Evolutionary conservation across 1,140 invertebrate species (phyloP).

Genomic region (Globodera rostochiensis): DNA sequence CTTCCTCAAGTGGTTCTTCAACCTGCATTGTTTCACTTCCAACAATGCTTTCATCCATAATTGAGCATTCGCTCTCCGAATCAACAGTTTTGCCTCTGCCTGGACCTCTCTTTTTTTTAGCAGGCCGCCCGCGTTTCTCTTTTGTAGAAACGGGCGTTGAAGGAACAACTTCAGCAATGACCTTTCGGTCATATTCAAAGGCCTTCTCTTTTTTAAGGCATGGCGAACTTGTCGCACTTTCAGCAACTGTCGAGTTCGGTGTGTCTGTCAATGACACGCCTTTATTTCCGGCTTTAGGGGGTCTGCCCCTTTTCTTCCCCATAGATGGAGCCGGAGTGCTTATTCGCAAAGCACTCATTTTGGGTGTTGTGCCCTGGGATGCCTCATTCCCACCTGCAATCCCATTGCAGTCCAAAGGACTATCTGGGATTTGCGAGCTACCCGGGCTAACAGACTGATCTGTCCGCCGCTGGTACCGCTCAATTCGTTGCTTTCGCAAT

Average conservation of each 20-base stretch:
- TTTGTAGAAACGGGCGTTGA: too few relatives aligned
- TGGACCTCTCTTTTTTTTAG: too few relatives aligned
- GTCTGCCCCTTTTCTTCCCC: not conserved
- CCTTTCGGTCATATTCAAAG: too few relatives aligned
- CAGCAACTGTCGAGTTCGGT: too few relatives aligned
- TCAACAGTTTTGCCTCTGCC: too few relatives aligned
- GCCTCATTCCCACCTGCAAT: not conserved
- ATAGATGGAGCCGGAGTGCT: not conserved
- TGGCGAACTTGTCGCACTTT: too few relatives aligned
- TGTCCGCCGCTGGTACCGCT: not conserved
- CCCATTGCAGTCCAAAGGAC: too few relatives aligned
- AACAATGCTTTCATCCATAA: not conserved
- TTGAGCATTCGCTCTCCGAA: not conserved
- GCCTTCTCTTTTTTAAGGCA: too few relatives aligned
- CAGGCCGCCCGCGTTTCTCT: too few relatives aligned
- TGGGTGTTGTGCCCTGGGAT: not conserved
- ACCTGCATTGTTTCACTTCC: not conserved
- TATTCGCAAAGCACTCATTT: not conserved
- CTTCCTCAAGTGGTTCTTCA: too few relatives aligned
- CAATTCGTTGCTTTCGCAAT: not conserved
- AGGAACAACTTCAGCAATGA: too few relatives aligned
- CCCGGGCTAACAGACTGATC: not conserved
- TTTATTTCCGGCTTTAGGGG: not conserved
- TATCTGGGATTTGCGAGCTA: not conserved
- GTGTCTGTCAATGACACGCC: too few relatives aligned